A percentile compares a stretch with the other conserved stretches of the same genome.
These are phyloP conservation scores for Lamproptera curius DNA, from an alignment of 2,888 invertebrate species.

Conservation along the genomic window DNA sequence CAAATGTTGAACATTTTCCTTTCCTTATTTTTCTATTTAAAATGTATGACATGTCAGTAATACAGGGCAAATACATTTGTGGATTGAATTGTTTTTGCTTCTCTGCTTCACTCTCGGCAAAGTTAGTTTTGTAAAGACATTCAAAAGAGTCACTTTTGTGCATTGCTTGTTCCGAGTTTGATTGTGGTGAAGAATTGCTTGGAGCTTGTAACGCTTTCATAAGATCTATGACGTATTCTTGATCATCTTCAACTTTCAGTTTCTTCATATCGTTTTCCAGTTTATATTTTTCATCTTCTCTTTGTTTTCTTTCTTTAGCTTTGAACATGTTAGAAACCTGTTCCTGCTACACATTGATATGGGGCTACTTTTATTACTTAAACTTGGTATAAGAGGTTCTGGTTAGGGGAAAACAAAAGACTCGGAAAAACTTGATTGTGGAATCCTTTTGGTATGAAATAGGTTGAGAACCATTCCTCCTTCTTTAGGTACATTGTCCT, in stretches of 20 bases:
- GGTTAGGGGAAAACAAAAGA: constrained; percentile 35
- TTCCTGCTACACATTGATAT: constrained; percentile 46
- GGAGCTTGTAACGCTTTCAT: constrained; percentile 47
- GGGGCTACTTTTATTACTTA: constrained; percentile 39
- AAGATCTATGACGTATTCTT: constrained; percentile 53
- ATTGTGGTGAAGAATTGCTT: constrained; percentile 22
- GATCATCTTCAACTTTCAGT: constrained; percentile 38
- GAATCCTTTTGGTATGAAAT: constrained; percentile 29
- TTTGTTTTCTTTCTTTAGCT: constrained; percentile 50
- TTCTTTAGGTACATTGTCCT: constrained; percentile 32
- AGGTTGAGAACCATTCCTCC: constrained; percentile 31
- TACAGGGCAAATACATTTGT: constrained; percentile 41
- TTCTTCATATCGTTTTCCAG: constrained; percentile 40
- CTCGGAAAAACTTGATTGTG: constrained; percentile 39
- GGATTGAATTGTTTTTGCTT: constrained; percentile 24
- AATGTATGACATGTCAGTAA: constrained; percentile 55
- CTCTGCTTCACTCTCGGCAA: constrained; percentile 30
- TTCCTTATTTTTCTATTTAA: constrained; percentile 39
- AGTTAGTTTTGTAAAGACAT: constrained; percentile 41
- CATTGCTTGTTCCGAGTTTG: constrained; percentile 25
- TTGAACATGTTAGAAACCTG: constrained; percentile 64
- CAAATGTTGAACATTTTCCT: constrained; percentile 54
- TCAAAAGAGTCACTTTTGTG: constrained; percentile 51
- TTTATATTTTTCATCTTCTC: constrained; percentile 38
- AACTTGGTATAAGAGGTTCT: constrained; percentile 45